Conservation (phyloP, 2,113 vertebrate species). For the Gobius niger region DNA sequence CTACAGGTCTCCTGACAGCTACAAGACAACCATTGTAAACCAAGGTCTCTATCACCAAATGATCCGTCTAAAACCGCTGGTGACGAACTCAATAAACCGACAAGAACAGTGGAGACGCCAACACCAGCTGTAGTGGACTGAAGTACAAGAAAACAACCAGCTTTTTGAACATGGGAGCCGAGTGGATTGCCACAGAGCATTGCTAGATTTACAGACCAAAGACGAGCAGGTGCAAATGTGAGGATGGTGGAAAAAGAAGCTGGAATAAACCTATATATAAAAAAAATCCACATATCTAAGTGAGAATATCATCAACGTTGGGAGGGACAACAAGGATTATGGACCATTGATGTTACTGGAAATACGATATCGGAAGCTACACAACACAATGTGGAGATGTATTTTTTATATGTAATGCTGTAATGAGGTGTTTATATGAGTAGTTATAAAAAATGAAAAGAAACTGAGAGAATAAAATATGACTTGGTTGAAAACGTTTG, state of each 20-base stretch:
- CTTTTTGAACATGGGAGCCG: not conserved
- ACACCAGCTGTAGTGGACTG: slow-evolving; percentile 3
- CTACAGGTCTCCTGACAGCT: slow-evolving; percentile 93
- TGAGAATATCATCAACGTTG: slow-evolving; percentile 28
- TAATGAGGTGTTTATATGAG: slow-evolving; percentile 8
- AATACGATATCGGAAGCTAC: not conserved
- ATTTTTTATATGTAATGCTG: slow-evolving; percentile 7
- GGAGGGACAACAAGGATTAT: slow-evolving; percentile 27
- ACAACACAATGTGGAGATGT: slow-evolving; percentile 7
- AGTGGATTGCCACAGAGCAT: slow-evolving; percentile 23
- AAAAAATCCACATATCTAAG: too few relatives aligned
- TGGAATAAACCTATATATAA: too few relatives aligned
- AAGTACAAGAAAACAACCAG: slow-evolving; percentile 3
- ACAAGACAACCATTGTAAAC: slow-evolving; percentile 69
- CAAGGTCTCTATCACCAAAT: slow-evolving; percentile 58
- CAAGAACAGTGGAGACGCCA: not conserved
- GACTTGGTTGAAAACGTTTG: not conserved
- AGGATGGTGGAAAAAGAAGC: not conserved
- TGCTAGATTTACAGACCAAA: slow-evolving; percentile 92
- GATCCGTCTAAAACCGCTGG: slow-evolving; percentile 52
- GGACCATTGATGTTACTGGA: not conserved
- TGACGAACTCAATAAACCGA: slow-evolving; percentile 1
- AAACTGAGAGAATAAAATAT: not conserved
- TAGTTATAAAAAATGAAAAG: slow-evolving; percentile 2
- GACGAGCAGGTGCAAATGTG: slow-evolving; percentile 76